Evolutionary conservation across 1,140 invertebrate species (phyloP).

Genomic region (Heliothis virescens): DNA sequence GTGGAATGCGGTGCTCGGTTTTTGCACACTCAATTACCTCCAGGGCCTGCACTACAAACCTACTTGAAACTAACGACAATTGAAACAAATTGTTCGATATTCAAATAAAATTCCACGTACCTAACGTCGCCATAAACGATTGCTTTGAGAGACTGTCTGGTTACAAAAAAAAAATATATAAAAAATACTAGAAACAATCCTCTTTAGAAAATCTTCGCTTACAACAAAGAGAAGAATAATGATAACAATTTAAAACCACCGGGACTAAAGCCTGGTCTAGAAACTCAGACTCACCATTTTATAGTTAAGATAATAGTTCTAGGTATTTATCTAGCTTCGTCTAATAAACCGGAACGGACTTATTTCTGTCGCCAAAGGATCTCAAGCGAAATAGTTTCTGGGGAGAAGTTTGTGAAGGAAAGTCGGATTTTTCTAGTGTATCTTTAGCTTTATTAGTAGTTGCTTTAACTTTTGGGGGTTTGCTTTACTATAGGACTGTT

Average conservation of each 20-base stretch:
- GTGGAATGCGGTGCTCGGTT: too few species aligned
- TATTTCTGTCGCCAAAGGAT: conserved; percentile 43
- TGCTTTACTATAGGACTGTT: background rate
- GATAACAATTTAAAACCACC: conserved; percentile 42
- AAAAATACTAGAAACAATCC: conserved; percentile 9
- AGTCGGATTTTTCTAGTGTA: conserved; percentile 24
- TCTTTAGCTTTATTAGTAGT: conserved; percentile 31
- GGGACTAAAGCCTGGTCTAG: background rate
- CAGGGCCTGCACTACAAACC: too few species aligned
- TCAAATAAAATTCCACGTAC: too few species aligned
- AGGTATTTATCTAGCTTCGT: conserved; percentile 42
- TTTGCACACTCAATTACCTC: too few species aligned
- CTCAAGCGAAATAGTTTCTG: conserved; percentile 14
- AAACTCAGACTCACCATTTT: conserved; percentile 14
- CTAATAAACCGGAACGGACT: conserved; percentile 43
- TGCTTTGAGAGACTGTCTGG: background rate
- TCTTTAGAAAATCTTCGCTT: conserved; percentile 28
- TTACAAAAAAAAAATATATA: background rate
- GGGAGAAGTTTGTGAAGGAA: conserved; percentile 20
- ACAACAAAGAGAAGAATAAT: conserved; percentile 41
- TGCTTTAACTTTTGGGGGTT: conserved; percentile 15
- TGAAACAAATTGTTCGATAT: too few species aligned
- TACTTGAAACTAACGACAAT: too few species aligned
- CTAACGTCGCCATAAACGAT: background rate
- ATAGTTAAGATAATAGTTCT: conserved; percentile 40